phyloP scores from a whole-genome alignment of 2,113 vertebrate species.

The Eclectus roratus region DNA sequence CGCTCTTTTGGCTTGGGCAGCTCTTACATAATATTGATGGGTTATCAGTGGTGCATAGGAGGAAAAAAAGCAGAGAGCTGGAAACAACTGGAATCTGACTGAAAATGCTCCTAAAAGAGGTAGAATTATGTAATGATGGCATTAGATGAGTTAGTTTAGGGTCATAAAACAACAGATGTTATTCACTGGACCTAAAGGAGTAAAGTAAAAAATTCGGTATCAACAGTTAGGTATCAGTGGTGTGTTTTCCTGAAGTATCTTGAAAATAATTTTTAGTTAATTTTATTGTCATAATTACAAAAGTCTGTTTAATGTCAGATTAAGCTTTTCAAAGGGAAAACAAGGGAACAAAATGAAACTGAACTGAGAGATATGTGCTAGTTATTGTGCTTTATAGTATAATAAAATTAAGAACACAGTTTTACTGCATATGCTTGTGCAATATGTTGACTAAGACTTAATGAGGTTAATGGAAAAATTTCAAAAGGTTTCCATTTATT shows the following conservation, averaged over 20 bases:
- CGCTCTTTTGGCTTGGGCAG: background rate
- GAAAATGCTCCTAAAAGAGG: conserved; percentile 21
- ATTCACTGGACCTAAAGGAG: background rate
- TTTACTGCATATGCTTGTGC: background rate
- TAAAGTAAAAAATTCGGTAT: background rate
- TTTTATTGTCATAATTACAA: background rate
- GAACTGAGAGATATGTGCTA: background rate
- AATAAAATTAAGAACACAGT: background rate
- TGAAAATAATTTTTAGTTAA: background rate
- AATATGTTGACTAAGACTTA: background rate
- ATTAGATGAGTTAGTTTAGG: background rate
- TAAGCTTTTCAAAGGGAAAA: background rate
- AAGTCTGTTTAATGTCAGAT: background rate
- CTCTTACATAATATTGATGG: background rate
- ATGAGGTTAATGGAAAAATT: background rate
- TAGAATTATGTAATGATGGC: conserved; percentile 27
- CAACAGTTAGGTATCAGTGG: background rate
- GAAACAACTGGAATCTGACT: background rate
- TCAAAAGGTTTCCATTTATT: background rate
- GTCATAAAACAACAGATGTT: conserved; percentile 21
- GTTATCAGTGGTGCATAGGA: background rate
- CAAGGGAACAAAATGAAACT: background rate
- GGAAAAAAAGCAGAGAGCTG: background rate
- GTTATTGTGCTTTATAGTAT: background rate
- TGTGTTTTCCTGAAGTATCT: fast-evolving